Base-by-base conservation (phyloP, 2,113 vertebrate genomes). In the Zapus hudsonius region DNA sequence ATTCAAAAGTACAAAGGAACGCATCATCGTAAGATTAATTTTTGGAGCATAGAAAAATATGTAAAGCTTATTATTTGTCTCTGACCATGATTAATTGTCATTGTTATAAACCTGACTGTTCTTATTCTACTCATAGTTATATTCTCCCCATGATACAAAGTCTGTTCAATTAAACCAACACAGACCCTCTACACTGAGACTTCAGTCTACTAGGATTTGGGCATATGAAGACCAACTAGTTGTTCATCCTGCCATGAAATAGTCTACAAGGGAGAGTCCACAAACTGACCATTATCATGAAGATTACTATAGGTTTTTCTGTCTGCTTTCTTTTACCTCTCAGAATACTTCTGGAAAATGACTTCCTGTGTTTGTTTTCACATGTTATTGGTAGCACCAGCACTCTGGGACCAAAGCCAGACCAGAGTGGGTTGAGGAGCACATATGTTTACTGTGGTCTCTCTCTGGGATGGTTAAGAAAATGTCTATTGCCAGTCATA, bases 21-120 rank as follows among this genome's bases (percentile, higher is more conserved):
- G 33, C 19, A 13, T 84, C 63, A 61, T 92, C 36, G 78, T 47
- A 87, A 63, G 42, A 27, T 83, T 94, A 69, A 61, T 84, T 66
- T 73, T 29, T 73, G 6, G 87, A 92, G 74, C 86, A 75, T 42
- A 87, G 33, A 78, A 61, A 42, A 74, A 67, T 7, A 8, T 31
- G 1, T 79, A 31, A 92, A 64, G 40, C 38, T 84, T 57, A 64
- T 87, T 75, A 33, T 83, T 27, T 40, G 4, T 90, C 33, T 80
- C 66, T 59, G 67, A 36, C 91, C 38, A 59, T 20, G 15, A 89
- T 64, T 87, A 84, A 67, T 92, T 93, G 15, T 92, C 78, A 72
- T 69, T 8, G 44, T 31, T 44, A 40, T 27, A 27, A 75, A 40
- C 38, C 17, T n/a, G 40, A 52, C 42, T 63, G 29, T 44, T 81